Conservation (phyloP, 2,888 invertebrate genomes). For the Clitarchus hookeri region DNA sequence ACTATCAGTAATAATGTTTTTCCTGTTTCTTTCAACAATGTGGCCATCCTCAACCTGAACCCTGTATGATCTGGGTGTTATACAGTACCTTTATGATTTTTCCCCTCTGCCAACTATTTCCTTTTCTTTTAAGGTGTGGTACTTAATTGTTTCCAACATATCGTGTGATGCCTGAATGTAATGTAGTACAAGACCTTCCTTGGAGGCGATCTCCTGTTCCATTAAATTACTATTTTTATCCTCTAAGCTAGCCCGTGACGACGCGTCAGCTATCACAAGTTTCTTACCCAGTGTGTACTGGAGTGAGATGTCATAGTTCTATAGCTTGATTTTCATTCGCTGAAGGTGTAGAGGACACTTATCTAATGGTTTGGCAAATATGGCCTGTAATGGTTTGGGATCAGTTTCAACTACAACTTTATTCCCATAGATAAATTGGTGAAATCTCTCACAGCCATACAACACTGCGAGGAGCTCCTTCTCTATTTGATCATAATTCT, state of each 20-base stretch:
- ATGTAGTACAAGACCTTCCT: neutral
- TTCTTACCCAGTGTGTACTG: neutral
- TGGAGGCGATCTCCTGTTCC: neutral
- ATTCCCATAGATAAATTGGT: too few relatives aligned
- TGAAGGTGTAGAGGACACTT: neutral
- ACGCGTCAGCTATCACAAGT: neutral
- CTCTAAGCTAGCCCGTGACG: neutral
- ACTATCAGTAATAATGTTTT: neutral
- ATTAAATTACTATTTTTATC: neutral
- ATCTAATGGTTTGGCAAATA: neutral
- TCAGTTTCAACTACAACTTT: neutral
- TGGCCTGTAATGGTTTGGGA: neutral
- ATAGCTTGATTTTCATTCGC: neutral
- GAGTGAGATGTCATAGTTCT: neutral
- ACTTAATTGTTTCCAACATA: too few relatives aligned
- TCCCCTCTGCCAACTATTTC: neutral
- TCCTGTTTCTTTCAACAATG: neutral
- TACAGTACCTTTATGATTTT: neutral
- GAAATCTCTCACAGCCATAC: too few relatives aligned
- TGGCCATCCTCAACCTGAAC: neutral
- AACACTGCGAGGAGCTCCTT: too few relatives aligned
- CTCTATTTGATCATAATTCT: too few relatives aligned
- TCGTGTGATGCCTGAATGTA: too few relatives aligned
- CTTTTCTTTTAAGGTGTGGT: neutral
- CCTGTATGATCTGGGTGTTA: neutral